Conservation (phyloP, 2,797 vertebrate genomes). For the Propithecus perrieri region DNA sequence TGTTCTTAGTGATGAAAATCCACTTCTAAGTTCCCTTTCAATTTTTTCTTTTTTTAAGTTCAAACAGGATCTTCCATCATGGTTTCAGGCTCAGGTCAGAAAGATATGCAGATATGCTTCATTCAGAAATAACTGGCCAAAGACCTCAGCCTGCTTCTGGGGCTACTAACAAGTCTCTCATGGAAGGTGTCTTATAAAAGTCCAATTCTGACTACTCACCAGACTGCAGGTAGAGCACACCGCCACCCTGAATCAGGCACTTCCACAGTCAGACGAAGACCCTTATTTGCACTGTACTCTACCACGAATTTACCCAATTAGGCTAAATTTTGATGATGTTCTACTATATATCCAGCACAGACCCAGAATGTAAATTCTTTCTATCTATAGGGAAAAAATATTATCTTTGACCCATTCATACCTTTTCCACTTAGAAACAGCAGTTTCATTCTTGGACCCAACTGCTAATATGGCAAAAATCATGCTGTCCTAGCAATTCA, state of each 20-base stretch:
- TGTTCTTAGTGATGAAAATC: not conserved
- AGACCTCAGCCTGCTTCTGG: not conserved
- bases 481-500: not conserved
- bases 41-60: not conserved
- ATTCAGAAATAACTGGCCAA: slow-evolving; percentile 16
- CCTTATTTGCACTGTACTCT: not conserved
- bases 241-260: not conserved
- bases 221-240: not conserved
- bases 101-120: not conserved
- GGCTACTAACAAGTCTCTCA: not conserved
- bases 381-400: slow-evolving; percentile 62
- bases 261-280: not conserved
- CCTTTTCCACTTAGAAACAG: not conserved
- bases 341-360: slow-evolving; percentile 55
- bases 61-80: not conserved
- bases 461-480: not conserved
- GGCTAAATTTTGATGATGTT: not conserved
- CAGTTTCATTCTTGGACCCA: not conserved
- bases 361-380: slow-evolving; percentile 77
- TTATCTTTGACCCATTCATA: not conserved
- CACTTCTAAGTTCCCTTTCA: not conserved
- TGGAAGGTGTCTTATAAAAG: not conserved
- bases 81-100: not conserved
- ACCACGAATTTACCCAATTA: not conserved
- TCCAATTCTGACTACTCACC: not conserved